Evolutionary conservation across 2,888 invertebrate genomes (phyloP), one percentile per base, ranked within the genome.

Genomic region (Helleia helle): DNA sequence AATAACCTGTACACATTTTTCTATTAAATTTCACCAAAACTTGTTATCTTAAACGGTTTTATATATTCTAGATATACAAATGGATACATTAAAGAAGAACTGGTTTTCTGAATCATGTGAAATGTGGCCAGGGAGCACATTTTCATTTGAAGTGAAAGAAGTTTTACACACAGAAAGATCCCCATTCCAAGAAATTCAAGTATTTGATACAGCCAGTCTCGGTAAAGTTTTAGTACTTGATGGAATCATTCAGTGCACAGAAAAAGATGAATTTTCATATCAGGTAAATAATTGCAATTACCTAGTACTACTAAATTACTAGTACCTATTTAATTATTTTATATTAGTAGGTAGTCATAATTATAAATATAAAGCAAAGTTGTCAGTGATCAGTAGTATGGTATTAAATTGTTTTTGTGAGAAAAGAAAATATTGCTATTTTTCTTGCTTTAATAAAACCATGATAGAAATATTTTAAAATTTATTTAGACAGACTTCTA

Each of bases 211-310:
- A 88, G 65, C 65, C 57, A 87, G 90, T 28, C 91, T 96, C 64
- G 99, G 99, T 0, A 91, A 86, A 59, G 95, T 93, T 1, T 76
- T 99, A 34, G 91, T 97, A 1, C 80, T 99, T 28, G 99, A 99
- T 77, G 97, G 97, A 14, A 94, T 98, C 15, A 97, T 99, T 54
- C 99, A 99, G 67, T 97, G 97, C 61, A 95, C 98, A 1, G 93
- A 98, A 68, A 89, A 90, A 54, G 99, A 99, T 85, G 99, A 99
- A 72, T 97, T 95, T 74, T 90, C 97, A 0, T 99, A 99, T 72
- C 99, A 99, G 74, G 86, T 84, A 52, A 47, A 25, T 47, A n/a
- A n/a, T n/a, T n/a, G n/a, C n/a, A n/a, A n/a, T n/a, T n/a, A n/a
- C n/a, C n/a, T n/a, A n/a, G n/a, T n/a, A n/a, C n/a, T n/a, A n/a